Base-by-base conservation (phyloP, 2,797 vertebrate species). In the Tamandua tetradactyla region DNA sequence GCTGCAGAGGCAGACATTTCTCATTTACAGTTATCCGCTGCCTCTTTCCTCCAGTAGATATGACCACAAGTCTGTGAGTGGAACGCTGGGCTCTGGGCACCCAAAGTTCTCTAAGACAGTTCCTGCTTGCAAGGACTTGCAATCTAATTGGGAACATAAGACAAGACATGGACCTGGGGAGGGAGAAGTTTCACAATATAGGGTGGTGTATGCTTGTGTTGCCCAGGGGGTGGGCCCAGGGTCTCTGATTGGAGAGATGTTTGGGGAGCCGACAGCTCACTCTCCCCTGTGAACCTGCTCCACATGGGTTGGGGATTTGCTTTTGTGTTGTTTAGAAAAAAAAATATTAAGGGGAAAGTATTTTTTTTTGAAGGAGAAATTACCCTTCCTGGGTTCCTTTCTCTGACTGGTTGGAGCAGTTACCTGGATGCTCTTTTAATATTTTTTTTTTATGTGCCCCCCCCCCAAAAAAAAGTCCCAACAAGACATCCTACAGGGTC, bases 401-500 rank as follows among this genome's bases (percentile, higher is more conserved):
- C 35, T 82, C 93, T 49, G 44, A 72, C 86, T 57, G n/a, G 8
- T 57, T 79, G 59, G 89, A 44, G 42, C 59, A 79, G 82, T 91
- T 88, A 84, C 55, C 52, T 87, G 75, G 76, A 95, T 91, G 95
- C 72, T 92, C 90, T 97, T 97, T 97, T 96, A 95, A 97, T 96
- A 93, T 72, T 90, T 90, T n/a, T n/a, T n/a, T n/a, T n/a, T n/a
- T n/a, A n/a, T n/a, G n/a, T n/a, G n/a, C n/a, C n/a, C n/a, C n/a
- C n/a, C n/a, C n/a, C n/a, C n/a, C n/a, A 40, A 64, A 25, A 2
- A 8, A n/a, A 1, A 2, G 23, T 25, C 79, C 62, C 7, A 27
- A 10, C 23, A 10, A 42, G 32, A 3, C 55, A 22, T 2, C 20
- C 52, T 18, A 55, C 55, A 55, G 55, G 55, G 23, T 61, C 55